A percentile compares a stretch with the other conserved stretches of the same genome.
phyloP scores from a whole-genome alignment of 2,113 vertebrate genomes.

The Hymenochirus boettgeri region DNA sequence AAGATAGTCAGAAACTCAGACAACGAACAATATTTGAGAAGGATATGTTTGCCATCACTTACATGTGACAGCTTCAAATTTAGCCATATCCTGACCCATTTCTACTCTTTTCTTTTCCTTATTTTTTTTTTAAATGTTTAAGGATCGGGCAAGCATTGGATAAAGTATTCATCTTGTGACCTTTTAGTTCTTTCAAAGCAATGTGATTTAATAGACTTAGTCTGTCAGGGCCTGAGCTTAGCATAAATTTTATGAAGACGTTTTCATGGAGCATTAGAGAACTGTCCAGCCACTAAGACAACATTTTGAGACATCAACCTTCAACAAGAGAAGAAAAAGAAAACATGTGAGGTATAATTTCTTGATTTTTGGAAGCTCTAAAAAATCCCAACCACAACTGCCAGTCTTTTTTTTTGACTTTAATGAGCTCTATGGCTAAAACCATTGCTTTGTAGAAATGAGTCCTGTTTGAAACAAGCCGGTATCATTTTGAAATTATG shows the following conservation, averaged over 20 bases:
- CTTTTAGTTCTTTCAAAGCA: too few relatives aligned
- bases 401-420: too few relatives aligned
- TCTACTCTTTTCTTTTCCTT: constrained; percentile 59
- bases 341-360: too few relatives aligned
- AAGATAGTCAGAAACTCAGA: too few relatives aligned
- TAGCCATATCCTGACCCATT: constrained; percentile 67
- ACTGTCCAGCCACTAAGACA: constrained; percentile 62
- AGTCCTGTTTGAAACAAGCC: too few relatives aligned
- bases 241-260: constrained; percentile 71
- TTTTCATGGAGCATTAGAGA: constrained; percentile 67
- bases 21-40: constrained; percentile 5
- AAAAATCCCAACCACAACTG: too few relatives aligned
- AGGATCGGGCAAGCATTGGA: constrained; percentile 58
- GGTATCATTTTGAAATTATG: too few relatives aligned
- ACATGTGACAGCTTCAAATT: constrained; percentile 56
- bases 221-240: constrained; percentile 72
- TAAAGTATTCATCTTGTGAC: constrained; percentile 74
- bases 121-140: constrained; percentile 44
- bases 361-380: too few relatives aligned
- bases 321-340: too few relatives aligned
- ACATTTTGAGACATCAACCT: constrained; percentile 28
- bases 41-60: constrained; percentile 63
- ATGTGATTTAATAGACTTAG: constrained; percentile 77
- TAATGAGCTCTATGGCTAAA: too few relatives aligned
- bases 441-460: too few relatives aligned